Evolutionary conservation across 2,797 vertebrate species (phyloP), one percentile per base, ranked within the genome.

Genomic region (Myotis daubentonii): DNA sequence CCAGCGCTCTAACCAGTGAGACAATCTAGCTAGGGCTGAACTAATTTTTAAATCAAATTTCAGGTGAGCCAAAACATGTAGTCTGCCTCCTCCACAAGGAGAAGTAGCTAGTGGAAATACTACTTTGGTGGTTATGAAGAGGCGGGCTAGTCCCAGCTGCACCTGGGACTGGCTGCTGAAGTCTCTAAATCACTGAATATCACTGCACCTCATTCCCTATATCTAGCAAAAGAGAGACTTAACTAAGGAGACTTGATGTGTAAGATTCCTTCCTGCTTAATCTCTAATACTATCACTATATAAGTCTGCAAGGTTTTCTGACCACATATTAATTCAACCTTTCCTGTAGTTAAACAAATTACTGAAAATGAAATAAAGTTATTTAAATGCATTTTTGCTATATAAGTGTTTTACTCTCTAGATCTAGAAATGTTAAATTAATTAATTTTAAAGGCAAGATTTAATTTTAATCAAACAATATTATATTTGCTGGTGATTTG

Each of bases 301-400:
- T 12, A 82, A 51, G 4, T 47, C 6, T 3, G 3, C 6, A 6
- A 22, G 1, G 20, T 44, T 72, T 82, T 70, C 36, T 76, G 30
- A 91, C n/a, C 12, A 51, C 20, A 47, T 47, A 17, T 66, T 12
- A 41, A 33, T 20, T 55, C 49, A 79, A 11, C 41, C 33, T 84
- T 90, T 87, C 25, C n/a, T 25, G 5, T 41, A 9, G 55, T 33
- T 74, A 55, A 89, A 94, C 10, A 60, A 53, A 87, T 23, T 94
- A 74, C 70, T 66, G 62, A 91, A 85, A 88, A 80, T 87, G 20
- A 88, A 95, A 82, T 72, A 47, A 89, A 33, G 30, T 51, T 49
- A 86, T 79, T 57, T 19, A 62, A 83, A 75, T 62, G 17, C 1
- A 3, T 65, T 80, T 92, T 86, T 65, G 6, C 17, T 76, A 7